phyloP scores from a whole-genome alignment of 2,113 vertebrate species.

The Acrocephalus arundinaceus region DNA sequence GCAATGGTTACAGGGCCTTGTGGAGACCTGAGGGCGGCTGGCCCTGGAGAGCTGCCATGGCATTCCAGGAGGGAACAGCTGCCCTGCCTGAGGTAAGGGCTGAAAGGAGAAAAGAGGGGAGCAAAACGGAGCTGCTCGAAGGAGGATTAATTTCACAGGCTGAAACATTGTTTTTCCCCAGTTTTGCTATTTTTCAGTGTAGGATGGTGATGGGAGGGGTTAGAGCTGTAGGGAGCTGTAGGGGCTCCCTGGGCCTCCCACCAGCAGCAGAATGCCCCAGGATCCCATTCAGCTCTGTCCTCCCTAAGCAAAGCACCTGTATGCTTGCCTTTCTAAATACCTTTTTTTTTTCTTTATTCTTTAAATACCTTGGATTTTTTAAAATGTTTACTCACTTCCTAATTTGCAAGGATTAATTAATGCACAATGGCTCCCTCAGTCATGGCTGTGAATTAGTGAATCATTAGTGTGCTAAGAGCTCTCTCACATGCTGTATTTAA shows the following conservation, averaged over 20 bases:
- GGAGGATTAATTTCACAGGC: background rate
- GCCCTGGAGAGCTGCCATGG: accelerated
- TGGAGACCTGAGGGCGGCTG: accelerated
- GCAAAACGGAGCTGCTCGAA: background rate
- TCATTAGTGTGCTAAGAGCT: background rate
- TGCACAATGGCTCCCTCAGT: slow-evolving; percentile 10
- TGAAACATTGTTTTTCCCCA: background rate
- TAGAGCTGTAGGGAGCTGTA: background rate
- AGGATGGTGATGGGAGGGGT: background rate
- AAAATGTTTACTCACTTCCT: background rate
- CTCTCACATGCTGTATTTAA: slow-evolving; percentile 6
- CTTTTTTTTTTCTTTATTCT: too few relatives aligned
- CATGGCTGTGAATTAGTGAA: background rate
- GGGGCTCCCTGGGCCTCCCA: background rate
- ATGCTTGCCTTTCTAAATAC: background rate
- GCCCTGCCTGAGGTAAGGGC: accelerated
- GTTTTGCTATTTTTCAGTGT: background rate
- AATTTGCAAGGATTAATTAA: slow-evolving; percentile 34
- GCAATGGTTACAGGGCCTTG: too few relatives aligned
- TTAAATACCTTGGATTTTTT: background rate
- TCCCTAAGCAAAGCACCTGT: background rate
- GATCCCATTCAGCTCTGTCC: background rate
- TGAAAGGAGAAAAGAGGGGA: background rate
- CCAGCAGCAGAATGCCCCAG: background rate
- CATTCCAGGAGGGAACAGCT: accelerated